Percentiles rank a stretch among this genome's conserved stretches.
phyloP scores from a whole-genome alignment of 2,888 invertebrate species.

The Parnassius mnemosyne region DNA sequence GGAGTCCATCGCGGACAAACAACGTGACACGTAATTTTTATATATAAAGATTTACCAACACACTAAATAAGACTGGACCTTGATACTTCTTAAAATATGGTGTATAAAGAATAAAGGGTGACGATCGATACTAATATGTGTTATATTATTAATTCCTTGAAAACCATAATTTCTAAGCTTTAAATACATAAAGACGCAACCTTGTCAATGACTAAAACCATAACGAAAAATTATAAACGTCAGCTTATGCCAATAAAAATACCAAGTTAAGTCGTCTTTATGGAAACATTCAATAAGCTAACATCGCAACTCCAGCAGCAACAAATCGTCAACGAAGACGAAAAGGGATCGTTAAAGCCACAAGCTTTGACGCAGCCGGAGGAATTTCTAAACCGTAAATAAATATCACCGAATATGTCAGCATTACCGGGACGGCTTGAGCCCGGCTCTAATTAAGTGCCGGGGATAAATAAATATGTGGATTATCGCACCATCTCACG shows the following conservation, averaged over 20 bases:
- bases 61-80: too few species aligned
- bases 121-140: too few species aligned
- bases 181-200: too few species aligned
- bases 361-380: constrained; percentile 45
- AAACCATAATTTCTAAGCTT: too few species aligned
- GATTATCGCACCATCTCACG: constrained; percentile 68
- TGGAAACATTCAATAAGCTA: constrained; percentile 1
- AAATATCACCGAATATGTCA: constrained; percentile 52
- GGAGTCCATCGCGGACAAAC: too few species aligned
- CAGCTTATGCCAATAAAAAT: constrained; percentile 9
- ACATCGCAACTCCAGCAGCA: constrained; percentile 3
- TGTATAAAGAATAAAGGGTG: too few species aligned
- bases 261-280: background rate
- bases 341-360: constrained; percentile 55
- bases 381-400: constrained; percentile 51
- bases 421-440: constrained; percentile 43
- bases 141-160: too few species aligned
- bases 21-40: too few species aligned
- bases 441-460: constrained; percentile 60
- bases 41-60: too few species aligned
- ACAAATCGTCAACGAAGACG: constrained; percentile 34
- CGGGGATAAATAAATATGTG: constrained; percentile 66
- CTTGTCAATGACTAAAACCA: too few species aligned
- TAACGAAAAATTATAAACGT: background rate
- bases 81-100: too few species aligned